A percentile compares a stretch with the other conserved stretches of the same genome.
These are phyloP conservation scores for Mustela erminea DNA, from an alignment of 2,797 vertebrate genomes.

Conservation along the genomic window DNA sequence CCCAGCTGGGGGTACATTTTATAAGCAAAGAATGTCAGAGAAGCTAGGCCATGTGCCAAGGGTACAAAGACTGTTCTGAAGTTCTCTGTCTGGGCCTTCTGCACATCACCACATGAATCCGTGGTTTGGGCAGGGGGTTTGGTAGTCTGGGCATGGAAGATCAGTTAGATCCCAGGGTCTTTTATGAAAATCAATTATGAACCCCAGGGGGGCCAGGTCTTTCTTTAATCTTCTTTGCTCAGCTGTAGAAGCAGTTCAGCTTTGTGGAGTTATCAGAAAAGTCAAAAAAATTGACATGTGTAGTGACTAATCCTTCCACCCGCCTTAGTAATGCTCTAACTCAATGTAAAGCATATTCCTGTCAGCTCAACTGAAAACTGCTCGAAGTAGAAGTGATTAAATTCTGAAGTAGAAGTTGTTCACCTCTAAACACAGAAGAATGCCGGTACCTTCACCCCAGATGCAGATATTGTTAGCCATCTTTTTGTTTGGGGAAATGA, in stretches of 20 bases:
- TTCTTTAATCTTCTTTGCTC: background rate
- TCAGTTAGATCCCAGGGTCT: background rate
- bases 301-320: constrained; percentile 65
- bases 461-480: background rate
- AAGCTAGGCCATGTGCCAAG: constrained; percentile 11
- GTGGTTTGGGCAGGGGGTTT: background rate
- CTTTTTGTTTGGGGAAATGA: constrained; percentile 26
- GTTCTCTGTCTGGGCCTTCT: background rate
- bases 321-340: constrained; percentile 54
- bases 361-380: constrained; percentile 28
- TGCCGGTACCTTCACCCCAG: background rate
- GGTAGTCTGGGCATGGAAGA: background rate
- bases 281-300: background rate
- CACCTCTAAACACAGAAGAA: constrained; percentile 3
- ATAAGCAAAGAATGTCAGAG: background rate
- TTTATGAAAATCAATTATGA: background rate
- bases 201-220: background rate
- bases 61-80: background rate
- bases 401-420: constrained; percentile 25
- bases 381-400: background rate
- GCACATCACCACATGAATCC: background rate
- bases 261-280: constrained; percentile 56
- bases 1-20: constrained; percentile 51
- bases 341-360: constrained; percentile 36
- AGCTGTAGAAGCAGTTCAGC: constrained; percentile 5